These are phyloP conservation scores for Drosophila biarmipes DNA, from an alignment of 1,140 invertebrate genomes.

Conservation along the genomic window DNA sequence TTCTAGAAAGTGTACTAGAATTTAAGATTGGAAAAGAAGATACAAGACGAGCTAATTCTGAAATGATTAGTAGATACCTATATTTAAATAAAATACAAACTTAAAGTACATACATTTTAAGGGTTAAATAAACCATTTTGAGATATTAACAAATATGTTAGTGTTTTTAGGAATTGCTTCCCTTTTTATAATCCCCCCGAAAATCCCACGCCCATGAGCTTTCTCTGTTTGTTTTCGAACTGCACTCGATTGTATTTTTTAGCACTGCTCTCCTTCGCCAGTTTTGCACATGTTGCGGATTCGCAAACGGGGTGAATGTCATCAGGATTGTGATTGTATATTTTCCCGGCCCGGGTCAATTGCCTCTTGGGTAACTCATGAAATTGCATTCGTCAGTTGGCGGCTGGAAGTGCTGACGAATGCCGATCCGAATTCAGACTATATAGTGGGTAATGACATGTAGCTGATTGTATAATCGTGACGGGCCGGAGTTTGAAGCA, in stretches of 20 bases:
- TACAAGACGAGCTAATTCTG: no score
- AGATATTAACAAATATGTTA: no score
- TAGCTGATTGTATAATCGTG: slow-evolving; percentile 73
- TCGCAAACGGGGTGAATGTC: slow-evolving; percentile 82
- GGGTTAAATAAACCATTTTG: no score
- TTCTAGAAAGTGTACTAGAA: neutral
- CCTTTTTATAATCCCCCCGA: neutral
- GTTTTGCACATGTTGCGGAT: slow-evolving; percentile 57
- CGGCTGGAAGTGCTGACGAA: slow-evolving; percentile 65
- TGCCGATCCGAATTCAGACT: slow-evolving; percentile 51
- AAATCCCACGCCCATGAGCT: neutral
- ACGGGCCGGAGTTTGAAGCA: slow-evolving; percentile 35
- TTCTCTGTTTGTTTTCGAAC: slow-evolving; percentile 24
- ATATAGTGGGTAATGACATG: slow-evolving; percentile 24
- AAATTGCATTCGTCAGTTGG: slow-evolving; percentile 61
- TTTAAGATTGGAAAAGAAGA: no score
- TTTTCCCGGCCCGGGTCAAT: slow-evolving; percentile 67
- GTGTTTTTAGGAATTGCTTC: neutral
- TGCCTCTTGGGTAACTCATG: slow-evolving; percentile 64
- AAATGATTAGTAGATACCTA: no score
- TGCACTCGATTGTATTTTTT: slow-evolving; percentile 32
- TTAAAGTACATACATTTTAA: no score
- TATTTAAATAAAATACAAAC: no score
- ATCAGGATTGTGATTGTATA: slow-evolving; percentile 75
- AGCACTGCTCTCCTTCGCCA: slow-evolving; percentile 25